Conservation (phyloP, 2,797 vertebrate species). For the Oreortyx pictus region DNA sequence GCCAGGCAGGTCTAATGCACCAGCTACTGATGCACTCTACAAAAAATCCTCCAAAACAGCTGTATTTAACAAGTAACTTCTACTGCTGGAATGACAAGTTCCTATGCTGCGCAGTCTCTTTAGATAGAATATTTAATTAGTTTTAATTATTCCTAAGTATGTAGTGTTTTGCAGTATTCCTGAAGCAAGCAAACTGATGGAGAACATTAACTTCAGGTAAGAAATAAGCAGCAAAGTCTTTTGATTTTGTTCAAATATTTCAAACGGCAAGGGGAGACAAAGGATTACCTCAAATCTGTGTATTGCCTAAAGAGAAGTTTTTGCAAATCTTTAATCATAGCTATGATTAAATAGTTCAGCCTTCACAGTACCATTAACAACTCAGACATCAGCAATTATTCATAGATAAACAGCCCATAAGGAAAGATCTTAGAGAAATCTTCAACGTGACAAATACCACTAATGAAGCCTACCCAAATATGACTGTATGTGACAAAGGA, state of each 20-base stretch:
- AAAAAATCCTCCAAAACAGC: background rate
- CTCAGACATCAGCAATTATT: background rate
- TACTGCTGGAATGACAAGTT: background rate
- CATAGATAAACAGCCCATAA: background rate
- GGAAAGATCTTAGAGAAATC: background rate
- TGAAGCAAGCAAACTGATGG: background rate
- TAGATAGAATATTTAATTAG: background rate
- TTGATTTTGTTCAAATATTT: background rate
- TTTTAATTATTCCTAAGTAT: background rate
- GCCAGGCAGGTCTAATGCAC: background rate
- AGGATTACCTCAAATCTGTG: background rate
- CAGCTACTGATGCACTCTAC: accelerated
- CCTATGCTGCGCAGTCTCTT: background rate
- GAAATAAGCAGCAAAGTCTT: background rate
- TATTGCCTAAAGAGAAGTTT: background rate
- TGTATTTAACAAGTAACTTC: background rate
- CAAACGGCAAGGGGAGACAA: background rate
- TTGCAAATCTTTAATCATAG: background rate
- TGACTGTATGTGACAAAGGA: background rate
- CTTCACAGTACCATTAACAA: background rate
- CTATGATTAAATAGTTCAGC: background rate
- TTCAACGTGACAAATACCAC: background rate
- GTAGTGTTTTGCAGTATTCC: background rate
- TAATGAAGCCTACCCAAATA: accelerated
- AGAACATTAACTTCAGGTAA: background rate